A percentile compares a stretch with the other conserved stretches of the same genome.
phyloP scores from a whole-genome alignment of 2,113 vertebrate species.

The Grantiella picta region DNA sequence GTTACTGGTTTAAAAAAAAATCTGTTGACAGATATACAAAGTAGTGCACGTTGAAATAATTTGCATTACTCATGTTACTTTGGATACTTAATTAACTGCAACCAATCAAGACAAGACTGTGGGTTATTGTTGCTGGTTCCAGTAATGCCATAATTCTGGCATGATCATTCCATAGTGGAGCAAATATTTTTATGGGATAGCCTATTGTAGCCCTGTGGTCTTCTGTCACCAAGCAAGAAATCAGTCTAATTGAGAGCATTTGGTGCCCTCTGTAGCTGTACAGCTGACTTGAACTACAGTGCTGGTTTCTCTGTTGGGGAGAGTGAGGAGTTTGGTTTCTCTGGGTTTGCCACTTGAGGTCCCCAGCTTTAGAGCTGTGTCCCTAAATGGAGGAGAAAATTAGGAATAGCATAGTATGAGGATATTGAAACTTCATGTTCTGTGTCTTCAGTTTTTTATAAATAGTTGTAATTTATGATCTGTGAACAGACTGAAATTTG shows the following conservation, averaged over 20 bases:
- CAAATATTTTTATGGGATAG: neutral
- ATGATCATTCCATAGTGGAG: neutral
- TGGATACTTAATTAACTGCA: conserved; percentile 42
- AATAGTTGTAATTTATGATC: neutral
- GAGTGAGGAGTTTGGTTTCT: neutral
- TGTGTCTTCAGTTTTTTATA: neutral
- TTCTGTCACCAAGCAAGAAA: neutral
- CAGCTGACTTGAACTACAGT: neutral
- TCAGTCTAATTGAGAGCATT: neutral
- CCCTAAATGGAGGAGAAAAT: neutral
- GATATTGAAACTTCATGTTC: neutral
- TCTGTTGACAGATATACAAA: conserved; percentile 33
- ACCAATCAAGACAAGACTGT: neutral
- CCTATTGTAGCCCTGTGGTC: neutral
- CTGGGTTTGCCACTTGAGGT: neutral
- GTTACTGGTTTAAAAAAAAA: conserved; percentile 24
- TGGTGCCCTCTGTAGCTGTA: neutral
- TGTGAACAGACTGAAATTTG: neutral
- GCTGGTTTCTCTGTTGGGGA: neutral
- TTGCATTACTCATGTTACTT: neutral
- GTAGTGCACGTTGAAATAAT: conserved; percentile 25
- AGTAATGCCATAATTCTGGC: neutral
- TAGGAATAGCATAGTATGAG: neutral
- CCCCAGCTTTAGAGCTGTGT: neutral
- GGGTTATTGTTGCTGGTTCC: neutral